These are phyloP conservation scores for Datnioides undecimradiatus DNA, from an alignment of 2,113 vertebrate genomes.

Conservation along the genomic window DNA sequence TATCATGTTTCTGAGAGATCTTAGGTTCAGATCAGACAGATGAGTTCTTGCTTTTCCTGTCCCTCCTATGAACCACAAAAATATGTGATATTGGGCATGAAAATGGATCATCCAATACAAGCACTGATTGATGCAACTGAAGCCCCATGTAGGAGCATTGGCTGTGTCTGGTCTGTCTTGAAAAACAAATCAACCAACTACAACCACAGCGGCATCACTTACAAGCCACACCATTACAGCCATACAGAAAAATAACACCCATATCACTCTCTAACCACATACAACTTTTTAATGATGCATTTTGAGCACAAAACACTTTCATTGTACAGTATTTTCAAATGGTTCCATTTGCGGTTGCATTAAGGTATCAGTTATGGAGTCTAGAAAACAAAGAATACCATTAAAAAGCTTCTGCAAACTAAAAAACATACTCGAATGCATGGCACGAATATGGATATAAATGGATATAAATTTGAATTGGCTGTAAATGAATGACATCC, in stretches of 20 bases:
- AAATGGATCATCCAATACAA: neutral
- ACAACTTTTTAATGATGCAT: neutral
- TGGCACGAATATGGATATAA: too few species aligned
- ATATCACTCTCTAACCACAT: conserved; percentile 31
- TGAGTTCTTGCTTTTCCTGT: neutral
- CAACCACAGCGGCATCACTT: conserved; percentile 28
- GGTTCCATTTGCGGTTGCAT: conserved; percentile 1
- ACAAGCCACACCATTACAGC: neutral
- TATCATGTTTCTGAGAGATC: neutral
- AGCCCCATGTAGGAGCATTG: neutral
- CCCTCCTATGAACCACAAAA: neutral
- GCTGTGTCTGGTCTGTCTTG: neutral
- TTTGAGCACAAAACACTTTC: neutral
- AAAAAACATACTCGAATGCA: neutral
- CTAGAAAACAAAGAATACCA: neutral
- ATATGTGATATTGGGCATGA: neutral
- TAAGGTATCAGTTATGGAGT: too few species aligned
- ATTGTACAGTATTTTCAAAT: neutral
- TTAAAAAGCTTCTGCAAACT: neutral
- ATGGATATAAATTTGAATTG: neutral
- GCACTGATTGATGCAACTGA: neutral
- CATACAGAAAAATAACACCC: conserved; percentile 6
- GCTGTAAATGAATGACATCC: neutral
- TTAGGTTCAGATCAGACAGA: neutral
- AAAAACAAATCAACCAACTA: conserved; percentile 8